Conservation (phyloP, 2,797 vertebrate species). For the Pseudochirops cupreus region DNA sequence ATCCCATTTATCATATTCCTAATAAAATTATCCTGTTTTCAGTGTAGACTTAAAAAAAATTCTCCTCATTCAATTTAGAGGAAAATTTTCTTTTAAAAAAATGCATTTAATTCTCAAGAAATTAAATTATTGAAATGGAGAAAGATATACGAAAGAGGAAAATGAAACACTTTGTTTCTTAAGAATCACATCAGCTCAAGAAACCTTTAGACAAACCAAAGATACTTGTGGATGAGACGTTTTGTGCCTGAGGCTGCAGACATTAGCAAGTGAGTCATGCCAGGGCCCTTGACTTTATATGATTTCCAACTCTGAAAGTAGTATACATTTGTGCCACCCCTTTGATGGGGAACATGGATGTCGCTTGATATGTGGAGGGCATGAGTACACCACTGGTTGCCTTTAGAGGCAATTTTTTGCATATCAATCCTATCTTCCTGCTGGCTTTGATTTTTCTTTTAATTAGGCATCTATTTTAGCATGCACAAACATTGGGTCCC, state of each 20-base stretch:
- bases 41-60: constrained; percentile 63
- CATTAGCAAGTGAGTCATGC: constrained; percentile 77
- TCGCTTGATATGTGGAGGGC: constrained; percentile 57
- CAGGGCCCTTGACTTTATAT: constrained; percentile 62
- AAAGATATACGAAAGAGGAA: constrained; percentile 56
- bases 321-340: not conserved
- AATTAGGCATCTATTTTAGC: not conserved
- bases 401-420: constrained; percentile 59
- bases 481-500: not conserved
- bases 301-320: constrained; percentile 68
- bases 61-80: constrained; percentile 82
- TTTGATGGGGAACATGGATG: constrained; percentile 60
- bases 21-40: constrained; percentile 81
- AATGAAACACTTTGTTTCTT: constrained; percentile 74
- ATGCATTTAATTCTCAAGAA: constrained; percentile 80
- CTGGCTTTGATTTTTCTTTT: not conserved
- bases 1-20: constrained; percentile 81
- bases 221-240: constrained; percentile 64
- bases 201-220: constrained; percentile 78
- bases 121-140: constrained; percentile 77
- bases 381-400: constrained; percentile 46
- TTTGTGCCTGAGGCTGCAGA: constrained; percentile 76
- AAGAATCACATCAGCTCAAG: constrained; percentile 76
- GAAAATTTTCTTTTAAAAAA: constrained; percentile 74
- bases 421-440: not conserved